phyloP scores from a whole-genome alignment of 2,888 invertebrate species.

The Hirtodrosophila duncani region DNA sequence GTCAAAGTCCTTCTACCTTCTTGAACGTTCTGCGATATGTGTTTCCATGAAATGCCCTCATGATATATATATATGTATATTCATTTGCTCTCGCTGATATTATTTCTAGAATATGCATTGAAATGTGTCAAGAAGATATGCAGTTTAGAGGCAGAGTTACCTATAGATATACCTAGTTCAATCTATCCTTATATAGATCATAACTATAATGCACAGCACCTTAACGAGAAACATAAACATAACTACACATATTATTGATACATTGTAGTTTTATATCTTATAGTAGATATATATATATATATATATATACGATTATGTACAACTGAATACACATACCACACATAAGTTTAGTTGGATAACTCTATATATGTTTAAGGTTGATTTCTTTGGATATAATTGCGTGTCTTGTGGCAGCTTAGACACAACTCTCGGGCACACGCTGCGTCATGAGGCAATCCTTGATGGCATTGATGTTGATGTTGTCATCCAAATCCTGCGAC shows the following conservation, averaged over 20 bases:
- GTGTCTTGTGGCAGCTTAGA: slow-evolving; percentile 79
- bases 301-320: slow-evolving; percentile 5
- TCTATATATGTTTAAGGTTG: background rate
- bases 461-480: slow-evolving; percentile 90
- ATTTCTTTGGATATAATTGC: background rate
- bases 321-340: slow-evolving; percentile 16
- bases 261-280: slow-evolving; percentile 5
- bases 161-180: background rate
- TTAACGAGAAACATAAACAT: slow-evolving; percentile 33
- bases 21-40: slow-evolving; percentile 1
- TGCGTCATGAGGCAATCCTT: slow-evolving; percentile 92
- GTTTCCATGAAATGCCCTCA: slow-evolving; percentile 1
- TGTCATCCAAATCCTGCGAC: slow-evolving; percentile 78
- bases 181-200: background rate
- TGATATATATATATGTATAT: background rate
- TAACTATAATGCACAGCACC: slow-evolving; percentile 46
- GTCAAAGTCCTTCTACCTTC: too few relatives aligned
- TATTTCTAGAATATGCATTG: slow-evolving; percentile 38
- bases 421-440: slow-evolving; percentile 92
- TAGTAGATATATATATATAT: slow-evolving; percentile 13
- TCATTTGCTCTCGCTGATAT: background rate
- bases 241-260: background rate
- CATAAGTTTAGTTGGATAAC: slow-evolving; percentile 9
- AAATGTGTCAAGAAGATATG: slow-evolving; percentile 14
- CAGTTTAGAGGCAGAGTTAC: background rate